phyloP scores from a whole-genome alignment of 1,140 invertebrate species.

The Pseudomyrmex pallidus region DNA sequence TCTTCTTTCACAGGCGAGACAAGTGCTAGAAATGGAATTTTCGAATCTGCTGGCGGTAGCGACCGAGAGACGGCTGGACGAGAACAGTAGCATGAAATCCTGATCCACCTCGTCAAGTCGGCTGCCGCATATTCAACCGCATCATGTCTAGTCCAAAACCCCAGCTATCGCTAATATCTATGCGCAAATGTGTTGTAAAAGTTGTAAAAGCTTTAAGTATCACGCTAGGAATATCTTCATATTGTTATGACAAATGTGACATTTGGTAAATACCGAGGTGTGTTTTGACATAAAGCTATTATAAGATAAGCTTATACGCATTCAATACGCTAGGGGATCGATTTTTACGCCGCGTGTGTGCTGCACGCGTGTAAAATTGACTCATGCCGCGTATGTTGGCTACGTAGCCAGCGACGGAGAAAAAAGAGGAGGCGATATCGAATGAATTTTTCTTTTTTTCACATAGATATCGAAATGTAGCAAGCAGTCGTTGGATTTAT shows the following conservation, averaged over 20 bases:
- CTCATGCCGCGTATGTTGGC: slow-evolving; percentile 59
- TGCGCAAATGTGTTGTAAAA: slow-evolving; percentile 82
- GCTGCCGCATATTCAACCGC: slow-evolving; percentile 82
- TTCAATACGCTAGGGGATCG: slow-evolving; percentile 43
- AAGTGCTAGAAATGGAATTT: slow-evolving; percentile 96
- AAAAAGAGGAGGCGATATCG: no score
- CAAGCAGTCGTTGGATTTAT: slow-evolving; percentile 62
- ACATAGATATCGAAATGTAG: slow-evolving; percentile 81
- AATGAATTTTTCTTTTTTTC: slow-evolving; percentile 53
- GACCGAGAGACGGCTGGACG: slow-evolving; percentile 91
- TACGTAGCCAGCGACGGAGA: no score
- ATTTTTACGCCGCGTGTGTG: slow-evolving; percentile 57
- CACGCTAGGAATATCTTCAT: slow-evolving; percentile 77
- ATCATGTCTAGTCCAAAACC: slow-evolving; percentile 85
- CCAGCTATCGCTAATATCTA: slow-evolving; percentile 80
- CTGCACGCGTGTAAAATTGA: slow-evolving; percentile 14
- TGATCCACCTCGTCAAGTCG: slow-evolving; percentile 84
- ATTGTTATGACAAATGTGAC: slow-evolving; percentile 70
- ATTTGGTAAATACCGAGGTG: slow-evolving; percentile 61
- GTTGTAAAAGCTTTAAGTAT: slow-evolving; percentile 83
- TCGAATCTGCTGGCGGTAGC: slow-evolving; percentile 93
- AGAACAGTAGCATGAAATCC: slow-evolving; percentile 86
- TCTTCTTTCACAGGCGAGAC: slow-evolving; percentile 89
- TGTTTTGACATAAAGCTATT: slow-evolving; percentile 65
- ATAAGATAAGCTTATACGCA: slow-evolving; percentile 63